These are phyloP conservation scores for Acomys russatus DNA, from an alignment of 2,797 vertebrate species.

Conservation along the genomic window DNA sequence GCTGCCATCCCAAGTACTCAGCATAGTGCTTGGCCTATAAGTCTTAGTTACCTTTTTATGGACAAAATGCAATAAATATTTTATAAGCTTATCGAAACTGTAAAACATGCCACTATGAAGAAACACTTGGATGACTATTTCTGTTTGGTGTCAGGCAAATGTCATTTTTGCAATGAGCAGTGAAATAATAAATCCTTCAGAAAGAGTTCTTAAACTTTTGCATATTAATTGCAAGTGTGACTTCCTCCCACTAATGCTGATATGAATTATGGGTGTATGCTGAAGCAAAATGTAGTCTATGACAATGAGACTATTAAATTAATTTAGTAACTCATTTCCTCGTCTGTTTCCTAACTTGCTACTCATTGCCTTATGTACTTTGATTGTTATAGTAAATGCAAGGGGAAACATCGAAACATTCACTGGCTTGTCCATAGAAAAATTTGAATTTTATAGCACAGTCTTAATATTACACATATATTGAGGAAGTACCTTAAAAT, in stretches of 20 bases:
- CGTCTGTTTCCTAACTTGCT: slow-evolving; percentile 65
- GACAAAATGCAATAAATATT: slow-evolving; percentile 39
- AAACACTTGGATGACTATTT: slow-evolving; percentile 62
- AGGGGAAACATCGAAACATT: slow-evolving; percentile 61
- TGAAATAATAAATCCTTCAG: slow-evolving; percentile 40
- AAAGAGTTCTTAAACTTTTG: slow-evolving; percentile 38
- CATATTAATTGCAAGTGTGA: slow-evolving; percentile 45
- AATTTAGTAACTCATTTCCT: slow-evolving; percentile 58
- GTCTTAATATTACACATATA: slow-evolving; percentile 42
- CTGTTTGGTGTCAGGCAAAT: slow-evolving; percentile 28
- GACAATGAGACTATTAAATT: slow-evolving; percentile 72
- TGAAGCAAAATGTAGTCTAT: slow-evolving; percentile 66
- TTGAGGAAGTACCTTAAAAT: slow-evolving; percentile 41
- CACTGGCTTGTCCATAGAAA: slow-evolving; percentile 9
- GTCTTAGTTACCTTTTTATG: slow-evolving; percentile 7
- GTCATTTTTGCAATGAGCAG: slow-evolving; percentile 30
- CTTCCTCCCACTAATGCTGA: slow-evolving; percentile 35
- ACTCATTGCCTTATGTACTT: slow-evolving; percentile 57
- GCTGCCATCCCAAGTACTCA: background rate
- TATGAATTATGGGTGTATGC: slow-evolving; percentile 65
- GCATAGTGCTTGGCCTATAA: slow-evolving; percentile 4
- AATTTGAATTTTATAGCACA: slow-evolving; percentile 49
- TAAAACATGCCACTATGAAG: slow-evolving; percentile 33
- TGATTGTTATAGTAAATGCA: slow-evolving; percentile 53
- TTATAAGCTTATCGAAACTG: slow-evolving; percentile 24